These are phyloP conservation scores for Chaetodon auriga DNA, from an alignment of 2,113 vertebrate genomes.

Conservation along the genomic window DNA sequence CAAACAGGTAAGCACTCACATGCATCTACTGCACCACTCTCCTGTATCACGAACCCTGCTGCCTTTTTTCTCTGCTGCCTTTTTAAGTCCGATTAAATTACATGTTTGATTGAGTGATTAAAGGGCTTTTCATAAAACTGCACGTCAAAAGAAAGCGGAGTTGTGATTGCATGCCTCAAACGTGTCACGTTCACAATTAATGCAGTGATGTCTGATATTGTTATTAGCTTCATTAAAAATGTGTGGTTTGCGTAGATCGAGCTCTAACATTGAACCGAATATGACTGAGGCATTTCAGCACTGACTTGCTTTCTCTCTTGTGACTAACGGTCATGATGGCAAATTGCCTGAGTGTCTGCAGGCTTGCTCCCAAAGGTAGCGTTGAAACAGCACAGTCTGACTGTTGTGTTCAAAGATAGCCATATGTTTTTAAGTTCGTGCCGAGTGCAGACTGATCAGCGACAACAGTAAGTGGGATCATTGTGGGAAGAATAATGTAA, in stretches of 20 bases:
- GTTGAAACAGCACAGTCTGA: conserved; percentile 33
- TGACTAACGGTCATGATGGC: conserved; percentile 61
- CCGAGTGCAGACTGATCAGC: conserved; percentile 16
- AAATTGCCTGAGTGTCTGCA: conserved; percentile 60
- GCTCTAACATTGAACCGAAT: conserved; percentile 23
- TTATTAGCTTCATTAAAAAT: conserved; percentile 6
- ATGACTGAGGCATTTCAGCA: conserved; percentile 41
- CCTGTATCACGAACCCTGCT: background rate
- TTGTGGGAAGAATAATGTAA: background rate
- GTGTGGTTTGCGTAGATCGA: conserved; percentile 6
- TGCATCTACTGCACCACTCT: conserved; percentile 42
- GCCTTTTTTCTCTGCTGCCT: conserved; percentile 38
- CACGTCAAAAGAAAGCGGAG: background rate
- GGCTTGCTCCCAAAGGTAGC: conserved; percentile 50
- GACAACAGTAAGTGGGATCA: background rate
- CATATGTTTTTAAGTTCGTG: conserved; percentile 39
- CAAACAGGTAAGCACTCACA: conserved; percentile 69
- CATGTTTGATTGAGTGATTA: conserved; percentile 34
- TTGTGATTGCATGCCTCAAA: conserved; percentile 7
- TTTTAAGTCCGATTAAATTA: conserved; percentile 39
- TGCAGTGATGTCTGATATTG: conserved; percentile 26
- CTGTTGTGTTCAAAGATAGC: conserved; percentile 27
- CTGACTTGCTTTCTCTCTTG: conserved; percentile 43
- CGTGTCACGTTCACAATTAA: conserved; percentile 14
- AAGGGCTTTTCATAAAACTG: conserved; percentile 40